These are phyloP conservation scores for Azorinus chamasolen DNA, from an alignment of 2,888 invertebrate genomes.

Conservation along the genomic window DNA sequence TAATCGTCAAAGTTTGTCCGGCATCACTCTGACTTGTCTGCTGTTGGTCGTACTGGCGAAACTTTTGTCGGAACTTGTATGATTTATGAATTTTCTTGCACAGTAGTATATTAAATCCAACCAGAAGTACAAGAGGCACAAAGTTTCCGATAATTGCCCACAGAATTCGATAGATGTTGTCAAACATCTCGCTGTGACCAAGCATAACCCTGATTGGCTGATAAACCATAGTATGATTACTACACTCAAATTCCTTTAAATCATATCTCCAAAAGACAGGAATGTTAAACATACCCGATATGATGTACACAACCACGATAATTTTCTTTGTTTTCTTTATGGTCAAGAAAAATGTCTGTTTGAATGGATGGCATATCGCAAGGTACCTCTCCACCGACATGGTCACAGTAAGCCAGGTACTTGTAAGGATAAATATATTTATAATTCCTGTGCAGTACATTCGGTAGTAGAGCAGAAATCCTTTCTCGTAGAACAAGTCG, in stretches of 20 bases:
- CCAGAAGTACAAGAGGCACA: conserved; percentile 78
- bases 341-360: conserved; percentile 90
- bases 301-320: conserved; percentile 89
- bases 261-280: conserved; percentile 87
- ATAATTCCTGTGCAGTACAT: conserved; percentile 81
- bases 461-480: conserved; percentile 77
- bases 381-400: conserved; percentile 92
- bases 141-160: conserved; percentile 82
- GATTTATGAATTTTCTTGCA: conserved; percentile 82
- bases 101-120: conserved; percentile 82
- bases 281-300: conserved; percentile 90
- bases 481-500: conserved; percentile 88
- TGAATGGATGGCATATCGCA: conserved; percentile 92
- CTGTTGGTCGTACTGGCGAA: conserved; percentile 52
- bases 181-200: conserved; percentile 67
- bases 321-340: conserved; percentile 88
- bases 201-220: conserved; percentile 67
- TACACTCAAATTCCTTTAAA: conserved; percentile 53
- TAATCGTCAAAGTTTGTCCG: conserved; percentile 81
- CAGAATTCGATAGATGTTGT: conserved; percentile 76
- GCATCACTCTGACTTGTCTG: conserved; percentile 71
- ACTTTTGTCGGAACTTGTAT: conserved; percentile 77
- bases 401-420: conserved; percentile 92
- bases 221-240: conserved; percentile 57
- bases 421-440: conserved; percentile 88